Evolutionary conservation across 2,113 vertebrate species (phyloP).

Genomic region (Benitochromis conjunctus): DNA sequence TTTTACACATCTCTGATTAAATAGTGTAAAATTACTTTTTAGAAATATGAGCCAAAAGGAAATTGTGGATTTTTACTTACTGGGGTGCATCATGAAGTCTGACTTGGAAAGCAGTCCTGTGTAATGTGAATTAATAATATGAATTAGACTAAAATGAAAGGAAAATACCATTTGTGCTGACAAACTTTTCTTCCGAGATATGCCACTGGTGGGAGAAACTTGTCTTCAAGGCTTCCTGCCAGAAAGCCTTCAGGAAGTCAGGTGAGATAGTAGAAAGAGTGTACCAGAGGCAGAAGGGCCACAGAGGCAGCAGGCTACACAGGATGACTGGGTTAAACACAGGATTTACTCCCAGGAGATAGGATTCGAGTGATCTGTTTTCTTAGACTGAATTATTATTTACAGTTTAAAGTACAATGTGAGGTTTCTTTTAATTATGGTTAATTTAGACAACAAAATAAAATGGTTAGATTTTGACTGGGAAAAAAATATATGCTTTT

Average conservation of each 20-base stretch:
- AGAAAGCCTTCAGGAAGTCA: background rate
- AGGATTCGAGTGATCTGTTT: background rate
- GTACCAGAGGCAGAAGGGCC: background rate
- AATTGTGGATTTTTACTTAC: background rate
- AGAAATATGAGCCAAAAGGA: constrained; percentile 11
- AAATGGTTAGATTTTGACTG: background rate
- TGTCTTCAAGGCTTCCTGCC: background rate
- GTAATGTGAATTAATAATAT: background rate
- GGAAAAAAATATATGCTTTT: background rate
- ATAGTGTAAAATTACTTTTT: constrained; percentile 40
- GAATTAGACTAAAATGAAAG: background rate
- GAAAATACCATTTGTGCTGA: background rate
- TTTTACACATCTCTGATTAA: constrained; percentile 53
- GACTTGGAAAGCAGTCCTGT: background rate
- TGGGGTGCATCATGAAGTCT: background rate
- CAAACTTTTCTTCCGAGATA: background rate
- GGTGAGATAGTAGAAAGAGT: background rate
- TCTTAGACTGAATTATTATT: background rate
- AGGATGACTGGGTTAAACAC: background rate
- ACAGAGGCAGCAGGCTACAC: background rate
- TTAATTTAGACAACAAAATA: background rate
- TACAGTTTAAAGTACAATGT: background rate
- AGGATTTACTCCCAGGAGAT: background rate
- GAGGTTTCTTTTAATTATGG: background rate
- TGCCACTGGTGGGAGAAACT: background rate